Conservation (phyloP, 2,113 vertebrate species). For the Calcarius ornatus region DNA sequence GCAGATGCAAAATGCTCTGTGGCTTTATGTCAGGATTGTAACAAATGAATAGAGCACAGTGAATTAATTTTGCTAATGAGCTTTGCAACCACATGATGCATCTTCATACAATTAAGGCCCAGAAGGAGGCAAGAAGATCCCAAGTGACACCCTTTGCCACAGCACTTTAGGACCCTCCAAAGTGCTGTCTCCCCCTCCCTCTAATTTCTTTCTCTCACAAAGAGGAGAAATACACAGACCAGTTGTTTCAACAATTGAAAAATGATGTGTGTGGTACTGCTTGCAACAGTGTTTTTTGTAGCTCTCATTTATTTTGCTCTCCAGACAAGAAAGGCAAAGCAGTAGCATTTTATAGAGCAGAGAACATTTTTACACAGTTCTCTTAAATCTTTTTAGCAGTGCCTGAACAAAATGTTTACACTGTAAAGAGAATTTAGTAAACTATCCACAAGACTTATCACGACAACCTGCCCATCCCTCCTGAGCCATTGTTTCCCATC, state of each 20-base stretch:
- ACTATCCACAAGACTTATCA: background rate
- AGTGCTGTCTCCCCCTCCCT: background rate
- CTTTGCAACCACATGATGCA: constrained; percentile 34
- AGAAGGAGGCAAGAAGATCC: background rate
- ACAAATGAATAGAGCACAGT: constrained; percentile 47
- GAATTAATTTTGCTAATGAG: constrained; percentile 62
- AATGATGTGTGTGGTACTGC: background rate
- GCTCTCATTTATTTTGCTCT: constrained; percentile 34
- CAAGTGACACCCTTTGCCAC: constrained; percentile 10
- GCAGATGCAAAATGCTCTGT: constrained; percentile 9
- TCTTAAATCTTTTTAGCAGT: constrained; percentile 48
- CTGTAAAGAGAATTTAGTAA: constrained; percentile 15
- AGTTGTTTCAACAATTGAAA: constrained; percentile 39
- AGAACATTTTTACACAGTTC: constrained; percentile 37
- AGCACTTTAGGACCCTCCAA: background rate
- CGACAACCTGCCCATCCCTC: background rate
- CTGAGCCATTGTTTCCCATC: background rate
- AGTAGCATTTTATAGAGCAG: constrained; percentile 50
- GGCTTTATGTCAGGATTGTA: constrained; percentile 29
- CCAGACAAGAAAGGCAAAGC: constrained; percentile 45
- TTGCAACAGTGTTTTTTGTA: constrained; percentile 24
- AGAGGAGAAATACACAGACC: background rate
- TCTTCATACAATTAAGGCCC: constrained; percentile 37
- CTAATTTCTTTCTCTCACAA: constrained; percentile 3
- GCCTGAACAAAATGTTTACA: constrained; percentile 44